These are phyloP conservation scores for Thereva nobilitata DNA, from an alignment of 2,888 invertebrate species.

Conservation along the genomic window DNA sequence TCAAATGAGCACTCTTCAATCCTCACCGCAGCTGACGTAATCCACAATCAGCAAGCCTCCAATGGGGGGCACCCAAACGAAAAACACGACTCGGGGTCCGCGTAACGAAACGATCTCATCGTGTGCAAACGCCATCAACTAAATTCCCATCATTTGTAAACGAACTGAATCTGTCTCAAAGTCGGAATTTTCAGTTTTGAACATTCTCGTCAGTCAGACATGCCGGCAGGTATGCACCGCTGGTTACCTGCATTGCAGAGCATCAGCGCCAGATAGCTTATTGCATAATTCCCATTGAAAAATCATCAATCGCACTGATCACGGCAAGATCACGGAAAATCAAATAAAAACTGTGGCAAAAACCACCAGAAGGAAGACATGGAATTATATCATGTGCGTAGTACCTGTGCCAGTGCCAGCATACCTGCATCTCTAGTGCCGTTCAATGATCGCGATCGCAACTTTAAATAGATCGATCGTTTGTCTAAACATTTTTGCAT, in stretches of 20 bases:
- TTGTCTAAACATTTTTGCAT: conserved; percentile 10
- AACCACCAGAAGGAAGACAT: conserved; percentile 1
- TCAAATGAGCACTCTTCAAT: no score
- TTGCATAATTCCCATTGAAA: conserved; percentile 20
- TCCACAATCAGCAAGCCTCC: no score
- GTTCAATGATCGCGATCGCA: no score
- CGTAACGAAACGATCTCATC: conserved; percentile 18
- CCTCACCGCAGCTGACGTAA: no score
- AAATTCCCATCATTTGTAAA: conserved; percentile 25
- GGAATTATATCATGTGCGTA: conserved; percentile 7
- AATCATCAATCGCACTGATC: conserved; percentile 9
- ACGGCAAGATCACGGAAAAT: conserved; percentile 11
- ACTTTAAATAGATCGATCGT: conserved; percentile 1
- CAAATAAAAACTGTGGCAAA: conserved; percentile 1
- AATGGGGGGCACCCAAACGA: no score
- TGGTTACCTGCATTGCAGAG: no score
- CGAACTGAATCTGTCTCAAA: background rate
- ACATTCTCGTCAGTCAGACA: conserved; percentile 8
- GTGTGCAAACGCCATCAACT: conserved; percentile 20
- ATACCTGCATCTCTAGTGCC: no score
- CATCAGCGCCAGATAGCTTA: background rate
- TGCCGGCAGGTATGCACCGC: no score
- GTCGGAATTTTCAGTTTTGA: conserved; percentile 17
- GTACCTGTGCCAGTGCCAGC: conserved; percentile 5
- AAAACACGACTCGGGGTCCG: no score